Evolutionary conservation across 2,888 invertebrate species (phyloP).

Genomic region (Cantharis rufa): DNA sequence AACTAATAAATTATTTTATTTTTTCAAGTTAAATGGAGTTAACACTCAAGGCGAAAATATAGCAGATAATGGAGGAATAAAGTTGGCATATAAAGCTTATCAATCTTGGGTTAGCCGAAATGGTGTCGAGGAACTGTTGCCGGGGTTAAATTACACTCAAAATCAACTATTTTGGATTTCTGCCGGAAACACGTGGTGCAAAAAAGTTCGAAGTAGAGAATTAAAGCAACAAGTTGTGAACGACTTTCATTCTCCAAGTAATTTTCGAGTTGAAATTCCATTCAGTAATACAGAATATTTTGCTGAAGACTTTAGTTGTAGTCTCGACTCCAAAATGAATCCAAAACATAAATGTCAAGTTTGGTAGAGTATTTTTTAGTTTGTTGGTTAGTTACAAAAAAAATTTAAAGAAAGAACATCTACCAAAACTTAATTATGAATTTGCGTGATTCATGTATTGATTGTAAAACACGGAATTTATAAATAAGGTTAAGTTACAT

Average conservation of each 20-base stretch:
- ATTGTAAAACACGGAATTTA: not conserved
- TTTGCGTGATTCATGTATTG: not conserved
- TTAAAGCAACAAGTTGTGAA: constrained; percentile 75
- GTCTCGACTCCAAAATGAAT: constrained; percentile 63
- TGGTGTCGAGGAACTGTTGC: constrained; percentile 60
- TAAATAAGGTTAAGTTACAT: not conserved
- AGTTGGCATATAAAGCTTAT: constrained; percentile 80
- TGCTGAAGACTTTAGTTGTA: constrained; percentile 64
- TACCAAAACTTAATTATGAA: not conserved
- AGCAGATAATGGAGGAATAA: constrained; percentile 90
- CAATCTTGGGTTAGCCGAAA: constrained; percentile 70
- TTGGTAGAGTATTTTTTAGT: constrained; percentile 56
- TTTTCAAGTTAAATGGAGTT: constrained; percentile 78
- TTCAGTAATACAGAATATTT: constrained; percentile 65
- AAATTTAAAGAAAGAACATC: not conserved
- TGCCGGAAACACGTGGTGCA: constrained; percentile 85
- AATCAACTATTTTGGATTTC: constrained; percentile 81
- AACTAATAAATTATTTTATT: not conserved
- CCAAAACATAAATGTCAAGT: constrained; percentile 61
- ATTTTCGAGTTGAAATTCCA: constrained; percentile 63
- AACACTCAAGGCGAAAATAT: constrained; percentile 91
- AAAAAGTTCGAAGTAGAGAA: constrained; percentile 66
- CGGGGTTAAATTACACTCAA: constrained; percentile 71
- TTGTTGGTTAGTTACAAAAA: not conserved
- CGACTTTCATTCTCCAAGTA: constrained; percentile 68